phyloP scores from a whole-genome alignment of 2,888 invertebrate genomes.

The Drosophila paramelanica region DNA sequence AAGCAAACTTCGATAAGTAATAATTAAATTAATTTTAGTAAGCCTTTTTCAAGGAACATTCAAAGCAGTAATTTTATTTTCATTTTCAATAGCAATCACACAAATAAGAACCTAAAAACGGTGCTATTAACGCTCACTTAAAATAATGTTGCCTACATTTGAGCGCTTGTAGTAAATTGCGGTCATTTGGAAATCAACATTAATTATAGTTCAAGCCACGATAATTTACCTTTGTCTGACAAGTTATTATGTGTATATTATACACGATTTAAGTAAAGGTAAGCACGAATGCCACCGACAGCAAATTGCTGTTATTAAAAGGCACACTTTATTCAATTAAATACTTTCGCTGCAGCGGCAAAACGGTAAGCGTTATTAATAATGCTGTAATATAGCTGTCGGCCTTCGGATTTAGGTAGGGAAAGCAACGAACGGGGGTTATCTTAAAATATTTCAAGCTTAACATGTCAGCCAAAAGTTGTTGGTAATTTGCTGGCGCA shows the following conservation, averaged over 20 bases:
- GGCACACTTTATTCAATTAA: conserved; percentile 35
- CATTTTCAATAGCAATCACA: neutral
- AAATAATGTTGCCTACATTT: conserved; percentile 39
- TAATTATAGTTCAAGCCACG: conserved; percentile 35
- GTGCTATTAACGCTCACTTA: conserved; percentile 3
- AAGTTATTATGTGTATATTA: conserved; percentile 1
- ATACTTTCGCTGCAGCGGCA: conserved; percentile 4
- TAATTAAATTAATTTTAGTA: neutral
- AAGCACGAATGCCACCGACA: conserved; percentile 3
- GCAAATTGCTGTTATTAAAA: conserved; percentile 46
- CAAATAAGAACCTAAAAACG: neutral
- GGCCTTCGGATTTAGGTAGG: too few species aligned
- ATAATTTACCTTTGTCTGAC: conserved; percentile 30
- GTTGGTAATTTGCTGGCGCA: conserved; percentile 19
- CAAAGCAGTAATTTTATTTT: neutral
- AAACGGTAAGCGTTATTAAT: neutral
- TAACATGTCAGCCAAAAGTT: conserved; percentile 6
- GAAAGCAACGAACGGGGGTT: neutral
- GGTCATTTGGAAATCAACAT: conserved; percentile 25
- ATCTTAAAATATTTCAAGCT: neutral
- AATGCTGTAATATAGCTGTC: neutral
- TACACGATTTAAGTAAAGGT: conserved; percentile 1
- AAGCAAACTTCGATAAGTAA: too few species aligned
- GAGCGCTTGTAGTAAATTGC: conserved; percentile 29
- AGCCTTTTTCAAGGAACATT: neutral